Conservation (phyloP, 2,797 vertebrate species). For the Gymnopithys bicolor region DNA sequence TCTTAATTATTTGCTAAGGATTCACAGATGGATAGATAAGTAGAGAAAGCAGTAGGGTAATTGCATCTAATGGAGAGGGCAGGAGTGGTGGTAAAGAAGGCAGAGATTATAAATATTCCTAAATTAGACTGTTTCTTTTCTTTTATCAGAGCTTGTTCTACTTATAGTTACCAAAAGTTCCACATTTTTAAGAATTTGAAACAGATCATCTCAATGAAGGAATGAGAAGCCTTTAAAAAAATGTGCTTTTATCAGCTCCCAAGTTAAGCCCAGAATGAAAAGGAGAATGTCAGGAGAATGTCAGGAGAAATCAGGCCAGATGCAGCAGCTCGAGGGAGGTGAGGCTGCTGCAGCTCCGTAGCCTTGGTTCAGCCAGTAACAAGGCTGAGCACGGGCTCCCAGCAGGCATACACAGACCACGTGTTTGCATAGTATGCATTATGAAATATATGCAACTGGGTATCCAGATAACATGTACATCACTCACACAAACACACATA, state of each 20-base stretch:
- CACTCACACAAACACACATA: background rate
- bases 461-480: background rate
- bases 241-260: background rate
- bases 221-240: background rate
- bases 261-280: background rate
- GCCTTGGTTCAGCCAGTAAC: background rate
- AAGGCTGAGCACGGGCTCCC: background rate
- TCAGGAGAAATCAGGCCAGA: background rate
- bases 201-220: background rate
- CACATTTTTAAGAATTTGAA: background rate
- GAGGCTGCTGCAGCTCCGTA: background rate
- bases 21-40: background rate
- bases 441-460: no score
- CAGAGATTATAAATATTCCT: conserved; percentile 11
- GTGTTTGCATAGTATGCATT: accelerated
- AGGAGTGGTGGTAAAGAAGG: background rate
- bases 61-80: background rate
- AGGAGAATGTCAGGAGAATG: background rate
- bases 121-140: conserved; percentile 17
- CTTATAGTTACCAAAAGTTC: background rate
- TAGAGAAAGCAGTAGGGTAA: background rate
- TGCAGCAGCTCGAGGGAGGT: background rate
- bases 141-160: background rate
- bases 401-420: background rate
- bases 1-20: background rate